Conservation (phyloP, 2,888 invertebrate species). For the Bruchidius siliquastri region DNA sequence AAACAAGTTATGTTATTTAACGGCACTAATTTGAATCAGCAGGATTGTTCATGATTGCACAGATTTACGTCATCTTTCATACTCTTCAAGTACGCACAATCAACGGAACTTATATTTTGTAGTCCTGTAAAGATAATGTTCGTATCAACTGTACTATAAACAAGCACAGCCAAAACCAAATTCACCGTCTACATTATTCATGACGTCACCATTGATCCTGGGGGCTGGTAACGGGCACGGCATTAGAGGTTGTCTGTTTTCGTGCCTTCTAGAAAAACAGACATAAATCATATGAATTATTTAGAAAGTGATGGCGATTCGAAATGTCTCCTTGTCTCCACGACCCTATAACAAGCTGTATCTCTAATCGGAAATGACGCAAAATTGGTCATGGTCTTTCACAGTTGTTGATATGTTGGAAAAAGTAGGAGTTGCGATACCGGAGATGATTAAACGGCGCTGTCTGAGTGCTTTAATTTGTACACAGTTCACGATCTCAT, state of each 20-base stretch:
- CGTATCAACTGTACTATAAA: background rate
- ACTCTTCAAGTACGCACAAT: no score
- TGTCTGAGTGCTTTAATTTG: no score
- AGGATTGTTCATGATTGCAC: no score
- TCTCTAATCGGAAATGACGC: background rate
- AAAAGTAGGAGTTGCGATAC: no score
- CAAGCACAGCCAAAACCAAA: background rate
- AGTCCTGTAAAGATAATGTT: no score
- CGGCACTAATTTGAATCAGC: no score
- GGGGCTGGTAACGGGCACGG: background rate
- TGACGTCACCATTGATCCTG: background rate
- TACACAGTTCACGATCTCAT: no score
- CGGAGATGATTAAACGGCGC: no score
- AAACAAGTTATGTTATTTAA: no score
- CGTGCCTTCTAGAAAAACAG: background rate
- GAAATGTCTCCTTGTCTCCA: background rate
- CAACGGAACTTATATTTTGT: no score
- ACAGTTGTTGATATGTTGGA: background rate
- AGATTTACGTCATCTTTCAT: no score
- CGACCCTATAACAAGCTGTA: background rate
- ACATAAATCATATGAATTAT: background rate
- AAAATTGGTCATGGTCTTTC: background rate
- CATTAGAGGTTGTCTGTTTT: background rate
- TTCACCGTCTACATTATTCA: background rate
- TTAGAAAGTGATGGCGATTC: background rate